Base-by-base conservation (phyloP, 2,113 vertebrate species). In the Pachyramphus minor region DNA sequence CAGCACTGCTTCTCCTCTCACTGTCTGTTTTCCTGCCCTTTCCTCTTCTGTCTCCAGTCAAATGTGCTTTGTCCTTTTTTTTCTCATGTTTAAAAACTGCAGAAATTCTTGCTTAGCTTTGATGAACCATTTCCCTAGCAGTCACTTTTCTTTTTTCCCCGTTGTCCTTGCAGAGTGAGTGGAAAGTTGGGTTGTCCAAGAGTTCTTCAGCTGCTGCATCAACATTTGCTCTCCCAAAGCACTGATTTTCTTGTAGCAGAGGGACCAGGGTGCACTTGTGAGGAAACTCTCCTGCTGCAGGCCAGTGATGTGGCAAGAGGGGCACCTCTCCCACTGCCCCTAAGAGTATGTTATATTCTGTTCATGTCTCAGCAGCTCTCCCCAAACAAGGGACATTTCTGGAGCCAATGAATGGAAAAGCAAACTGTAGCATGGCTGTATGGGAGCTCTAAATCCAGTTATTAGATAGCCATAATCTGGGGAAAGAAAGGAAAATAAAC, bases 311-410 rank as follows among this genome's bases (percentile, higher is more conserved):
- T 16, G 58, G 53, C 25, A 35, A 35, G 44, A 47, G n/a, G 11
- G 44, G 45, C 1, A 1, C 20, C 59, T 67, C 33, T 24, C 9
- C 1, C 0, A 1, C 35, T 15, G 55, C n/a, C 44, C 1, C 0
- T 13, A 12, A 31, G 56, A 41, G 6, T 9, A 21, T 23, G 28
- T 33, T 12, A 4, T 21, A 5, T 62, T 60, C 53, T 49, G 45
- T 25, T n/a, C 8, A 9, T 20, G 11, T 55, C 52, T 78, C 30
- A 10, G 56, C 27, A 67, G 27, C 47, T 84, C 13, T 16, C 39
- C 27, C 19, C 5, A 3, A 50, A 21, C 45, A 41, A 76, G 13
- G 35, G 39, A 24, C 11, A 25, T 14, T 67, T 59, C 56, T 72
- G 56, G 47, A 72, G 56, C 52, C 28, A 55, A 2, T 3, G 17